A percentile compares a stretch with the other conserved stretches of the same genome.
Conservation (phyloP, 2,797 vertebrate species). For the Lagorchestes hirsutus region DNA sequence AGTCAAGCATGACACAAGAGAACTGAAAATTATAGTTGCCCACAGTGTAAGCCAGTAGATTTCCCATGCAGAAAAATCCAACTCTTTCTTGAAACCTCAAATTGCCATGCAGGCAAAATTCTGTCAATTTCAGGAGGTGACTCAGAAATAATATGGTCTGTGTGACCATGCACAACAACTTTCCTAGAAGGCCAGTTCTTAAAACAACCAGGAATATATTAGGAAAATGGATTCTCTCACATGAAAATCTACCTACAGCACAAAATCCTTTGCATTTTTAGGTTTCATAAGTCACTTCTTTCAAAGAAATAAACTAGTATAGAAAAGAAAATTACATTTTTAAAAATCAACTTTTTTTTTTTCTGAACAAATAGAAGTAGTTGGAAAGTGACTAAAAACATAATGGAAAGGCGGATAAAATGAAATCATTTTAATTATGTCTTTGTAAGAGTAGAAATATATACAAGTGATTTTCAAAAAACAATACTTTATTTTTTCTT, state of each 20-base stretch:
- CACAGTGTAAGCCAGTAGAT: not conserved
- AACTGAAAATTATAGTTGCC: not conserved
- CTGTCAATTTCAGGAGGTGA: not conserved
- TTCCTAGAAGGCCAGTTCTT: not conserved
- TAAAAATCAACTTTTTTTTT: not conserved
- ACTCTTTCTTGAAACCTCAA: not conserved
- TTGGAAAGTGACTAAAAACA: not conserved
- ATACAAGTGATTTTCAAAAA: not conserved
- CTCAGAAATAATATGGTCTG: slow-evolving; percentile 8
- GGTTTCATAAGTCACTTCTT: not conserved
- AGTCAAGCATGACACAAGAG: not conserved
- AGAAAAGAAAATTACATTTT: not conserved
- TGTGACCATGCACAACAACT: not conserved
- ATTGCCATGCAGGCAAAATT: not conserved
- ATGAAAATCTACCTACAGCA: not conserved
- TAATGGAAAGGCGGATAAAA: not conserved
- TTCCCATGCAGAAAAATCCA: not conserved
- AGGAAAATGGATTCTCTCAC: not conserved
- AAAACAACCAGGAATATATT: slow-evolving; percentile 1
- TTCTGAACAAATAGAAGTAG: not conserved
- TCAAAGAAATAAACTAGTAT: not conserved
- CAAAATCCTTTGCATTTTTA: not conserved
- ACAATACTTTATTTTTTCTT: not conserved
- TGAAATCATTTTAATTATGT: not conserved
- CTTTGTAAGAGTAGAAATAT: not conserved